These are phyloP conservation scores for Phortica variegata DNA, from an alignment of 1,140 invertebrate species.

Conservation along the genomic window DNA sequence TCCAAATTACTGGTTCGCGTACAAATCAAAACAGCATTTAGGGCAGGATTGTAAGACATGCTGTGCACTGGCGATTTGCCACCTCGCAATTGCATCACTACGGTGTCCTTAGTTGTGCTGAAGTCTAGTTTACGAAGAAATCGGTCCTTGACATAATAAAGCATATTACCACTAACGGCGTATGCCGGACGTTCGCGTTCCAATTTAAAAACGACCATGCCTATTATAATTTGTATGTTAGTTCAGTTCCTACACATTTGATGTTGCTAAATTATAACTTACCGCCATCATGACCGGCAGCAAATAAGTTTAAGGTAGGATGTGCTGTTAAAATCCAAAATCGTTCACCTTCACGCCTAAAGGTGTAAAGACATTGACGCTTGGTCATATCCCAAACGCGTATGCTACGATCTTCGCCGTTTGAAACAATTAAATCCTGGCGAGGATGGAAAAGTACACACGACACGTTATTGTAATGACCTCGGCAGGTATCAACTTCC, in stretches of 20 bases:
- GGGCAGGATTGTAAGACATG: slow-evolving; percentile 96
- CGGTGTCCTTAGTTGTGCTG: slow-evolving; percentile 86
- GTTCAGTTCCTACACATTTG: no score
- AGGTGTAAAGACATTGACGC: slow-evolving; percentile 93
- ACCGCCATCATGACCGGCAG: slow-evolving; percentile 94
- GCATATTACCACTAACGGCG: slow-evolving; percentile 86
- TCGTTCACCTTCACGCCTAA: slow-evolving; percentile 91
- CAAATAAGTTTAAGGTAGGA: slow-evolving; percentile 82
- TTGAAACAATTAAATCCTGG: slow-evolving; percentile 95
- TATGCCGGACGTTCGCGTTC: slow-evolving; percentile 96
- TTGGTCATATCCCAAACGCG: slow-evolving; percentile 99
- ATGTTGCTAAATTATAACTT: slow-evolving; percentile 62
- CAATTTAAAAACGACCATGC: slow-evolving; percentile 74
- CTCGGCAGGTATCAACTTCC: slow-evolving; percentile 98
- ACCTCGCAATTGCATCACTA: slow-evolving; percentile 90
- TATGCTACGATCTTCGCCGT: slow-evolving; percentile 98
- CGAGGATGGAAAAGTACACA: slow-evolving; percentile 97
- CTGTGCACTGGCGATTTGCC: slow-evolving; percentile 72
- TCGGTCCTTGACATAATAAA: slow-evolving; percentile 96
- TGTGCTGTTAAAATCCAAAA: slow-evolving; percentile 96
- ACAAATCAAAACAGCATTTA: slow-evolving; percentile 84
- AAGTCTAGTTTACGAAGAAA: slow-evolving; percentile 91
- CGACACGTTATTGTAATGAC: slow-evolving; percentile 99
- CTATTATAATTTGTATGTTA: no score
- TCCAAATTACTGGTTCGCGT: slow-evolving; percentile 80